phyloP scores from a whole-genome alignment of 2,113 vertebrate species.

The Mionectes macconnelli region DNA sequence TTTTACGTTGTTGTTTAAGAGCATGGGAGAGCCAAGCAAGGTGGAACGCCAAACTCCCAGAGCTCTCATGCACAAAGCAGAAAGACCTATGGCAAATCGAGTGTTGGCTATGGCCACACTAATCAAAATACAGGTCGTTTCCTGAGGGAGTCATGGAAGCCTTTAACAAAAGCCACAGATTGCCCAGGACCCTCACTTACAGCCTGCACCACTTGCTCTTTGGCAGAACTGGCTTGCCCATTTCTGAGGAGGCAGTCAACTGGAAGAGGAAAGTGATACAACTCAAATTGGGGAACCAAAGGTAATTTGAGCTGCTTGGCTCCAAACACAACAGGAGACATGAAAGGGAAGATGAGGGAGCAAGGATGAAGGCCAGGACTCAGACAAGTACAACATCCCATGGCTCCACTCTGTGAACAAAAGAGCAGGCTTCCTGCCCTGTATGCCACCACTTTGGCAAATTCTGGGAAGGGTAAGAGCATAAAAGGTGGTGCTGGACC shows the following conservation, averaged over 20 bases:
- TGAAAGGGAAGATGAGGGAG: not conserved
- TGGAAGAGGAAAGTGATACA: not conserved
- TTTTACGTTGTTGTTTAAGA: not conserved
- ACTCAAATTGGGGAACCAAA: not conserved
- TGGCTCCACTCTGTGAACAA: not conserved
- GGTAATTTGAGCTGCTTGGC: not conserved
- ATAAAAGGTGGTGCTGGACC: not conserved
- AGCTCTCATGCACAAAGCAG: not conserved
- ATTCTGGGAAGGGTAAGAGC: not conserved
- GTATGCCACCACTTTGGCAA: not conserved
- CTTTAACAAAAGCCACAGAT: not conserved
- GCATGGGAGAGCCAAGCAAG: not conserved
- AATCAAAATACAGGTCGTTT: not conserved
- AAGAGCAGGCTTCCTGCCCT: not conserved
- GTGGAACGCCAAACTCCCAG: not conserved
- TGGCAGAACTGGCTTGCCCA: not conserved
- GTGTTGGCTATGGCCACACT: not conserved
- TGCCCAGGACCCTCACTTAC: not conserved
- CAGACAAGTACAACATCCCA: not conserved
- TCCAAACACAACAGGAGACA: not conserved
- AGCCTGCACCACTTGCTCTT: not conserved
- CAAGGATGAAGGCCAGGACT: not conserved
- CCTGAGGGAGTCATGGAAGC: not conserved
- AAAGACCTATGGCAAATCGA: not conserved
- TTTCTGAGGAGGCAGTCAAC: not conserved